Evolutionary conservation across 1,140 invertebrate genomes (phyloP).

Genomic region (Neotoxoptera formosana): DNA sequence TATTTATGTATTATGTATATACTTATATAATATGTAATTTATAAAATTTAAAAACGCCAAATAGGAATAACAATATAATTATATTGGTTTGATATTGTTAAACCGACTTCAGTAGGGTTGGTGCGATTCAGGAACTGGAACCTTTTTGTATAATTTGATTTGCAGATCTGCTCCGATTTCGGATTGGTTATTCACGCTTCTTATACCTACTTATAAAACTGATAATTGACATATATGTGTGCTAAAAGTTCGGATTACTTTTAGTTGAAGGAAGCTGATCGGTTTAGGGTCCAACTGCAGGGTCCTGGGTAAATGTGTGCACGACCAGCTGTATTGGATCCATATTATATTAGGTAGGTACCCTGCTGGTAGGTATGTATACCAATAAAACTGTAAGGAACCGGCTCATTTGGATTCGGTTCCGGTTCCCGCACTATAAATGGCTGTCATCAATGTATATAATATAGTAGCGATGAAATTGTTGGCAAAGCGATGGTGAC

Average conservation of each 20-base stretch:
- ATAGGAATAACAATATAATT: background rate
- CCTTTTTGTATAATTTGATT: background rate
- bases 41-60: background rate
- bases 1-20: background rate
- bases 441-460: background rate
- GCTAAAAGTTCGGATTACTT: background rate
- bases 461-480: background rate
- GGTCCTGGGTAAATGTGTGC: background rate
- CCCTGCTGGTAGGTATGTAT: no score
- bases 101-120: background rate
- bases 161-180: background rate
- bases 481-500: background rate
- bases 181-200: background rate
- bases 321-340: background rate
- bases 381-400: background rate
- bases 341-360: background rate
- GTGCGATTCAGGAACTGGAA: background rate
- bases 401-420: background rate
- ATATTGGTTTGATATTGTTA: background rate
- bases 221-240: background rate
- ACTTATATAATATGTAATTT: background rate
- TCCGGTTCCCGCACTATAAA: background rate
- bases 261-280: background rate
- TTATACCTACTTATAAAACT: background rate
- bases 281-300: background rate